Evolutionary conservation across 2,888 invertebrate genomes (phyloP).

Genomic region (Orthosia gothica): DNA sequence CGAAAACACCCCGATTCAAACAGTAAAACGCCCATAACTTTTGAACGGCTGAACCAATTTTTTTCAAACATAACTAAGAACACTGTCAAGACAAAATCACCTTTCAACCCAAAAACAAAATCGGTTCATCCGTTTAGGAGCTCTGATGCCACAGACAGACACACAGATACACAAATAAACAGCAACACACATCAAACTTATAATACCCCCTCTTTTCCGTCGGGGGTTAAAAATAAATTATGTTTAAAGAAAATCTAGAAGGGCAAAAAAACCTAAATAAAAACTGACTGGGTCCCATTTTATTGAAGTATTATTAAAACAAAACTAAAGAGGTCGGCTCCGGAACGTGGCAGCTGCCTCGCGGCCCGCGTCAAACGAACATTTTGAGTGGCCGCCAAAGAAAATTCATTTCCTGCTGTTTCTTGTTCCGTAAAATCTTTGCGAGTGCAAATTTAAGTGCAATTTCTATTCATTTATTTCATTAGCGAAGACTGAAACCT

Average conservation of each 20-base stretch:
- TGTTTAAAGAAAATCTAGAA: neutral
- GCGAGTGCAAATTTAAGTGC: conserved; percentile 60
- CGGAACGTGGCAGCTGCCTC: conserved; percentile 62
- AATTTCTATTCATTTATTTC: conserved; percentile 70
- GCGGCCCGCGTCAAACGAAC: conserved; percentile 70
- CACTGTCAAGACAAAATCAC: too few species aligned
- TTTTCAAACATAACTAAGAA: too few species aligned
- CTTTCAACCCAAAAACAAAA: too few species aligned
- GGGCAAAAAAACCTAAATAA: conserved; percentile 29
- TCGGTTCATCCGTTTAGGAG: too few species aligned
- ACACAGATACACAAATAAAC: too few species aligned
- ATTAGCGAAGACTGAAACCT: conserved; percentile 33
- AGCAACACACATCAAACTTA: too few species aligned
- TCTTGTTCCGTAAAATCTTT: conserved; percentile 72
- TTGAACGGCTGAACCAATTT: too few species aligned
- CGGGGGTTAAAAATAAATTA: too few species aligned
- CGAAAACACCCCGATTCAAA: too few species aligned
- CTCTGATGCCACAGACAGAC: too few species aligned
- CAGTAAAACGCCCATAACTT: too few species aligned
- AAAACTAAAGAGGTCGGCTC: conserved; percentile 69
- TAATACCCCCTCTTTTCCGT: too few species aligned
- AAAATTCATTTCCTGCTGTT: conserved; percentile 78
- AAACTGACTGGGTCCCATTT: conserved; percentile 52
- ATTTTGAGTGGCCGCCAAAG: conserved; percentile 73
- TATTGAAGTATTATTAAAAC: conserved; percentile 68